These are phyloP conservation scores for Oscheius sp. DNA, from an alignment of 2,888 invertebrate species.

Conservation along the genomic window DNA sequence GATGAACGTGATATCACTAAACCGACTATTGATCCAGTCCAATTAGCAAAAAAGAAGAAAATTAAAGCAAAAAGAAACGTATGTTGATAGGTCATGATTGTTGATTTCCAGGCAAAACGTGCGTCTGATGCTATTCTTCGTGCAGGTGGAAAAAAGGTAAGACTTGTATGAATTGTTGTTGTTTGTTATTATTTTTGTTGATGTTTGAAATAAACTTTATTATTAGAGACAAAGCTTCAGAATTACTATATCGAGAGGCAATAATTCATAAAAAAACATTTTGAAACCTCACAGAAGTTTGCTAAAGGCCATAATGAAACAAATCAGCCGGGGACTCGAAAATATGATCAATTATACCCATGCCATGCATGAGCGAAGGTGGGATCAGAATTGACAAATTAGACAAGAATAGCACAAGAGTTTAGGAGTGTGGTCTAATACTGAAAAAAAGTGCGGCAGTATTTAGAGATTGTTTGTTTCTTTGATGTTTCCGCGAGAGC, in stretches of 20 bases:
- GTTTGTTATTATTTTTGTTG: neutral
- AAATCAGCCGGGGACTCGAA: slow-evolving; percentile 53
- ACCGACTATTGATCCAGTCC: slow-evolving; percentile 11
- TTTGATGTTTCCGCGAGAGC: slow-evolving; percentile 23
- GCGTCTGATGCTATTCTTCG: neutral
- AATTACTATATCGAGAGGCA: too few relatives aligned
- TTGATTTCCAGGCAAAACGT: neutral
- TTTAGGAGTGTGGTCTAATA: neutral
- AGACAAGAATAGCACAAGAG: slow-evolving; percentile 15
- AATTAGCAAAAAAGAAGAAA: slow-evolving; percentile 23
- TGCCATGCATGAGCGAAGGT: neutral
- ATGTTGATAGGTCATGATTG: neutral
- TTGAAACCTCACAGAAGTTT: too few relatives aligned
- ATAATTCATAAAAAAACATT: too few relatives aligned
- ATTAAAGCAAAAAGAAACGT: slow-evolving; percentile 8
- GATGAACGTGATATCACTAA: slow-evolving; percentile 28
- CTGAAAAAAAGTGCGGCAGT: neutral
- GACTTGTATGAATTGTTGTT: neutral
- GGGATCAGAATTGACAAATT: neutral
- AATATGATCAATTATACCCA: slow-evolving; percentile 5
- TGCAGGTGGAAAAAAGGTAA: neutral
- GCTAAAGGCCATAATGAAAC: slow-evolving; percentile 62
- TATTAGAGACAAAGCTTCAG: too few relatives aligned
- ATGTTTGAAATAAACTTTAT: too few relatives aligned
- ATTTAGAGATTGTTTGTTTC: slow-evolving; percentile 24